These are phyloP conservation scores for Muscidifurax raptorellus DNA, from an alignment of 1,140 invertebrate genomes.

Conservation along the genomic window DNA sequence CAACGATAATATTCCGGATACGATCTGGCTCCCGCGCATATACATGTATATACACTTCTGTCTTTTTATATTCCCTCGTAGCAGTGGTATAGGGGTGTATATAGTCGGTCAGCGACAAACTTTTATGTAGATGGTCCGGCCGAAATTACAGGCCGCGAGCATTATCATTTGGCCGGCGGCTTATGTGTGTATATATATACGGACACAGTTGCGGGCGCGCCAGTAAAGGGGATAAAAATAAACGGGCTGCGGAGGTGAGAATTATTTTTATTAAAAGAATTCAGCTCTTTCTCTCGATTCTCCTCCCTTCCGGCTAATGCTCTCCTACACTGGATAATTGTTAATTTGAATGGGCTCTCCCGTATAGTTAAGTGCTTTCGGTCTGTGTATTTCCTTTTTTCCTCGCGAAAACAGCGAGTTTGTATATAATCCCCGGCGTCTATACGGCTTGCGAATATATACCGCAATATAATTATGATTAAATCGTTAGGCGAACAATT, in stretches of 20 bases:
- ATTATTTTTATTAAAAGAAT: constrained; percentile 45
- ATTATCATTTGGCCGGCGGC: constrained; percentile 44
- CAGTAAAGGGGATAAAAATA: neutral
- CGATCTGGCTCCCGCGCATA: no score
- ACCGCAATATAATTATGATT: no score
- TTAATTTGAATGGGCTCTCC: constrained; percentile 4
- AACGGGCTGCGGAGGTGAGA: neutral
- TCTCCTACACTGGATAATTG: constrained; percentile 8
- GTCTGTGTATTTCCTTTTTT: neutral
- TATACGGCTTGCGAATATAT: neutral
- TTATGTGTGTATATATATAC: neutral
- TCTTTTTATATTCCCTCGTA: neutral
- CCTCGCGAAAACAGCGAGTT: neutral
- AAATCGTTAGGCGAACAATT: no score
- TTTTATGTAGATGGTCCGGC: constrained; percentile 42
- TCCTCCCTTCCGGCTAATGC: neutral
- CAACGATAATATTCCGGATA: no score
- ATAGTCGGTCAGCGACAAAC: constrained; percentile 29
- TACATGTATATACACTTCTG: no score
- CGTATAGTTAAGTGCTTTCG: neutral
- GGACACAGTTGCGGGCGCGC: neutral
- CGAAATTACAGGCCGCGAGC: constrained; percentile 15
- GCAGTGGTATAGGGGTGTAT: neutral
- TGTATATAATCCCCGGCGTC: neutral
- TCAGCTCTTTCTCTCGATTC: constrained; percentile 1